Base-by-base conservation (phyloP, 2,888 invertebrate species). In the Drosophila subquinaria region DNA sequence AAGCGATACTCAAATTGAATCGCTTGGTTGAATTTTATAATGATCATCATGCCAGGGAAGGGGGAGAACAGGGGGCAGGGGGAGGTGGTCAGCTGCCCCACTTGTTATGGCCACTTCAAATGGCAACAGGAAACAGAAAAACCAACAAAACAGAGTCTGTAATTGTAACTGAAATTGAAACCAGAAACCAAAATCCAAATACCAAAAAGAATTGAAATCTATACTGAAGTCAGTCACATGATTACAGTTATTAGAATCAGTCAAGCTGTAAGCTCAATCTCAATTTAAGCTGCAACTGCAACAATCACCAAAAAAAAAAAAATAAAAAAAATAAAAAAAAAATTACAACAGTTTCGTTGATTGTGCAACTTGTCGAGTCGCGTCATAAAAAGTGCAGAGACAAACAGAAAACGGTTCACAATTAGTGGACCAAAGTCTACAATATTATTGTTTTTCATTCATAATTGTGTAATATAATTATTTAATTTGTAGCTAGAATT, bases 71-170 rank as follows among this genome's bases (percentile, higher is more conserved):
- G 8, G 5, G 35, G 8, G 36, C 11, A 3, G 6, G 8, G 11
- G 11, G 10, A 17, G 48, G 17, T 17, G 60, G 52, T 0, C 50
- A 35, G 33, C 30, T 66, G 63, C 10, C 52, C 52, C 45, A 53
- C 52, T 62, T 66, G 62, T 33, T 23, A 55, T 50, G 65, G 53
- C 40, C 59, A 66, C 57, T 65, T 65, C 40, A 59, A 67, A 6
- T 62, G 48, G 11, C 55, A 57, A 27, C 43, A 62, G 10, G 6
- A 11, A 63, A 11, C 13, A 51, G 45, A 10, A 61, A 59, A 23
- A 20, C 4, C 3, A 30, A 30, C 33, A 40, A 9, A 17, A 38
- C 3, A 60, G 20, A 20, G 42, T 17, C 30, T 33, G 23, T 20
- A 61, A 38, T 15, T 30, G 20, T 20, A 61, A 38, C 17, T 30